Percentiles rank a stretch among this genome's conserved stretches.
phyloP scores from a whole-genome alignment of 2,797 vertebrate species.

The Enteromius radiatus region DNA sequence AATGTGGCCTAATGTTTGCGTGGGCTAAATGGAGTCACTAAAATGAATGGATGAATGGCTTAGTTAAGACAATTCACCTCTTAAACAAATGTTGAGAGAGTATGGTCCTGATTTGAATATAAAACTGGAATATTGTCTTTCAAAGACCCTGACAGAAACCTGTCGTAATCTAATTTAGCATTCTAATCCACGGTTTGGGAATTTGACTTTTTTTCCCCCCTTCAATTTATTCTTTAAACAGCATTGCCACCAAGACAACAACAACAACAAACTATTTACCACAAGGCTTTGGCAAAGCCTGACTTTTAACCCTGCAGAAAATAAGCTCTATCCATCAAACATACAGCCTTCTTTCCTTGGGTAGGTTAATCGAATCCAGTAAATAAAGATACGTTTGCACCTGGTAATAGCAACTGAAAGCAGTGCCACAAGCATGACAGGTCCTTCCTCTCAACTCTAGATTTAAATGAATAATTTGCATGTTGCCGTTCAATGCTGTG shows the following conservation, averaged over 20 bases:
- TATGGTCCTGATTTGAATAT: background rate
- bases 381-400: constrained; percentile 52
- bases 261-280: constrained; percentile 73
- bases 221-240: constrained; percentile 60
- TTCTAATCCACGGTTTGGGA: background rate
- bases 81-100: background rate
- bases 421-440: background rate
- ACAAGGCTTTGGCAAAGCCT: constrained; percentile 30
- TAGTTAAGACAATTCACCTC: background rate
- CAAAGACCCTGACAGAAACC: constrained; percentile 4
- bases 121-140: background rate
- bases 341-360: constrained; percentile 23
- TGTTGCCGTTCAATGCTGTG: constrained; percentile 3
- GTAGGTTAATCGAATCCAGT: constrained; percentile 55
- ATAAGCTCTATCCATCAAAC: constrained; percentile 50
- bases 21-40: background rate
- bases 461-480: constrained; percentile 44
- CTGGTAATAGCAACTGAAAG: constrained; percentile 12
- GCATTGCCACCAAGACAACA: constrained; percentile 59
- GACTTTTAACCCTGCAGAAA: constrained; percentile 50
- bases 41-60: background rate
- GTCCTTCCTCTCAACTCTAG: constrained; percentile 14
- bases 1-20: background rate
- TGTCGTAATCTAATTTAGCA: constrained; percentile 25
- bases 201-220: background rate